These are phyloP conservation scores for Andinoacara biseriatus DNA, from an alignment of 2,113 vertebrate genomes.

Conservation along the genomic window DNA sequence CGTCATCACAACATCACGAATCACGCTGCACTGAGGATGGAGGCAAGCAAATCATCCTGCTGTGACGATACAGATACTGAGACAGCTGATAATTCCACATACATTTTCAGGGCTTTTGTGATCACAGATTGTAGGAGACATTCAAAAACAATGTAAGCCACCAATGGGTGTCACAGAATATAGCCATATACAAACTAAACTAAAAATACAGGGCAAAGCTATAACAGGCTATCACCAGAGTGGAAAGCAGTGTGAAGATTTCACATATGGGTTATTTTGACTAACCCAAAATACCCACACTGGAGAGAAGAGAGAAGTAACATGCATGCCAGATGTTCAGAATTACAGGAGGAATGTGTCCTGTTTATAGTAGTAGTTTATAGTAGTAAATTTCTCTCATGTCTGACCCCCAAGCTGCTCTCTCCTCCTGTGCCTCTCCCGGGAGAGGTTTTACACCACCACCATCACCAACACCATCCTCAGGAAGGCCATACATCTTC, in stretches of 20 bases:
- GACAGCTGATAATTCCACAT: neutral
- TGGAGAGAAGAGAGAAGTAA: constrained; percentile 34
- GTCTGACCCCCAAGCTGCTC: constrained; percentile 43
- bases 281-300: constrained; percentile 41
- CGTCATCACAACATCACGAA: constrained; percentile 49
- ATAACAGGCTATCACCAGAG: constrained; percentile 12
- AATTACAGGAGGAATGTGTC: constrained; percentile 78
- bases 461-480: constrained; percentile 10
- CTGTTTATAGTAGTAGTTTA: constrained; percentile 74
- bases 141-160: neutral
- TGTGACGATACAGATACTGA: neutral
- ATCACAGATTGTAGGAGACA: neutral
- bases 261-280: constrained; percentile 54
- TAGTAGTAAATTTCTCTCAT: constrained; percentile 66
- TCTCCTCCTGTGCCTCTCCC: constrained; percentile 30
- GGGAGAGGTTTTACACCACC: constrained; percentile 20
- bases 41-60: neutral
- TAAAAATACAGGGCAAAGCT: constrained; percentile 26
- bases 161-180: neutral
- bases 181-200: neutral
- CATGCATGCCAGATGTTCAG: constrained; percentile 79
- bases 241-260: constrained; percentile 33
- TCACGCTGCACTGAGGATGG: constrained; percentile 32
- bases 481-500: constrained; percentile 7
- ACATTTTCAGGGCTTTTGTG: neutral